Conservation (phyloP, 2,888 invertebrate genomes). For the Lycaena phlaeas region DNA sequence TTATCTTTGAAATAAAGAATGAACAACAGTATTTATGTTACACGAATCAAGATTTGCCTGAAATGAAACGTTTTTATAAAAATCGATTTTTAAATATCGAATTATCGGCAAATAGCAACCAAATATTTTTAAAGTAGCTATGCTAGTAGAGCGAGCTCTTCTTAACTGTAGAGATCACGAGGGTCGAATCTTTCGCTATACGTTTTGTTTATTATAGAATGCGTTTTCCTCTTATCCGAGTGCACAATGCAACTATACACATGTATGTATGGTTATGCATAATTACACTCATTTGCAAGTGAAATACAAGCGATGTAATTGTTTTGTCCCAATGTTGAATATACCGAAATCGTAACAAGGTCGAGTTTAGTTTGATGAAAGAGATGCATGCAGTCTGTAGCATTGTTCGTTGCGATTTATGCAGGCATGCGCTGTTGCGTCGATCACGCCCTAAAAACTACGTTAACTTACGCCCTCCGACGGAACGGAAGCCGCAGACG, state of each 20-base stretch:
- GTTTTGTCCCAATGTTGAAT: slow-evolving; percentile 14
- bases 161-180: too few species aligned
- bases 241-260: slow-evolving; percentile 38
- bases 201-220: too few species aligned
- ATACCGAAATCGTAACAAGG: slow-evolving; percentile 46
- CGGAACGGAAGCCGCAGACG: slow-evolving; percentile 51
- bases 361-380: slow-evolving; percentile 26
- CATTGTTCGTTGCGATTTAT: slow-evolving; percentile 52
- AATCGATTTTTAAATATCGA: too few species aligned
- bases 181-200: too few species aligned
- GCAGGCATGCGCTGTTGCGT: slow-evolving; percentile 61
- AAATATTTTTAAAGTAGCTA: too few species aligned
- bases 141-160: too few species aligned
- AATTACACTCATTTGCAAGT: slow-evolving; percentile 65
- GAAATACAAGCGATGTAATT: slow-evolving; percentile 38
- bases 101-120: too few species aligned
- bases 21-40: too few species aligned
- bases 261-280: slow-evolving; percentile 61
- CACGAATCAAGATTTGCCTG: too few species aligned
- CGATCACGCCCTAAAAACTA: slow-evolving; percentile 66
- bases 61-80: too few species aligned
- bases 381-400: slow-evolving; percentile 27
- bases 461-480: slow-evolving; percentile 45
- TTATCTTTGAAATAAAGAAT: too few species aligned
- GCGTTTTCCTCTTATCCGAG: not conserved